Evolutionary conservation across 2,113 vertebrate species (phyloP).

Genomic region (Hylia prasina): DNA sequence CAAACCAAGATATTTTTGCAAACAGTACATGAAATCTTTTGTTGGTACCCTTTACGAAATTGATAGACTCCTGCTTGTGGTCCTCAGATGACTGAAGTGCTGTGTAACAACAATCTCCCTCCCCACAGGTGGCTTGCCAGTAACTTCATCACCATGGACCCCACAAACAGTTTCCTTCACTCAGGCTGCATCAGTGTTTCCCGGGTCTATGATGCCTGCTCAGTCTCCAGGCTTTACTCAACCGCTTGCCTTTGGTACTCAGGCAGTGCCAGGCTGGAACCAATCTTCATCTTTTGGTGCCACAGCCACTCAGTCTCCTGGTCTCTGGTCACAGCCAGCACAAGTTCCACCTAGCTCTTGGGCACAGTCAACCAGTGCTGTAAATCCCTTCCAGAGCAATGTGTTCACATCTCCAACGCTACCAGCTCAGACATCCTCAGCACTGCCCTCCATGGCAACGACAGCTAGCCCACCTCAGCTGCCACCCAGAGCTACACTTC

Average conservation of each 20-base stretch:
- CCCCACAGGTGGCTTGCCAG: constrained; percentile 77
- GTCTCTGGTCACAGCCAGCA: constrained; percentile 73
- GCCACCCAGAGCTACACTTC: constrained; percentile 76
- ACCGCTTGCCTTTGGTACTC: constrained; percentile 62
- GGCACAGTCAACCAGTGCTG: constrained; percentile 63
- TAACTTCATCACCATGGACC: constrained; percentile 76
- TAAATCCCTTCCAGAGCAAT: constrained; percentile 82
- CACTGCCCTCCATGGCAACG: constrained; percentile 27
- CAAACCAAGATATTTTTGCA: background rate
- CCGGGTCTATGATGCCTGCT: constrained; percentile 51
- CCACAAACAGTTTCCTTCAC: constrained; percentile 64
- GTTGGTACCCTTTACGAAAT: background rate
- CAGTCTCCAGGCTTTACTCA: constrained; percentile 67
- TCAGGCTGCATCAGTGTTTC: constrained; percentile 59
- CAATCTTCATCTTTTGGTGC: constrained; percentile 72
- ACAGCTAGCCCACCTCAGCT: constrained; percentile 72
- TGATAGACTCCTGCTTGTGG: background rate
- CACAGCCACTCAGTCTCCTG: constrained; percentile 60
- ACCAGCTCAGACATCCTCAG: background rate
- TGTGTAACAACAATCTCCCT: background rate
- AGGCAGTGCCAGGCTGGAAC: constrained; percentile 75
- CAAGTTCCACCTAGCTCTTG: constrained; percentile 62
- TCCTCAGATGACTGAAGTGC: background rate
- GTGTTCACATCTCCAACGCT: constrained; percentile 59
- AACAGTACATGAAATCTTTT: background rate